Base-by-base conservation (phyloP, 2,888 invertebrate species). In the Cephus nigrinus region DNA sequence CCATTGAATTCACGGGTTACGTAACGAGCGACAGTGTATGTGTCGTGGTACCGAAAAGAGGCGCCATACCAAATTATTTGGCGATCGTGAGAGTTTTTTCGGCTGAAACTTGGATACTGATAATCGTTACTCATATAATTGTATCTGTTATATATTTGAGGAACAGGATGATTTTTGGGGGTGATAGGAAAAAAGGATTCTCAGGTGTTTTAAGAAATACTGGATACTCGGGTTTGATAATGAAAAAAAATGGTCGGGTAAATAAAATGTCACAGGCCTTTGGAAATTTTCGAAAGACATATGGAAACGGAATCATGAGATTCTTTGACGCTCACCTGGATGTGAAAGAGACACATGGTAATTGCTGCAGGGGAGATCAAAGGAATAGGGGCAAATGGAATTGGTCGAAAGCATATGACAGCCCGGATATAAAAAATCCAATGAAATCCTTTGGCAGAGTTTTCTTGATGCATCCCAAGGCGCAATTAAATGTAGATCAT, bases 21-120 rank as follows among this genome's bases (percentile, higher is more conserved):
- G 23, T 83, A 1, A 78, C 71, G 35, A 76, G 69, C 4, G 84
- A 84, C 32, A 79, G 77, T 11, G 33, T 84, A 3, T 84, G 84
- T 35, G 77, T 82, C 0, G 32, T 83, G 12, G 82, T 84, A 1
- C 84, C 84, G 2, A 79, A 75, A 23, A 76, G 77, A 0, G 3
- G 69, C 1, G 81, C 79, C 0, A 30, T 85, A 1, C 85, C 85
- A 0, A 79, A 82, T n/a, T 76, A 80, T 31, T 71, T 84, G 11
- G 69, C 81, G 34, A 80, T 85, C 31, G 75, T 81, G 0, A 78
- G 82, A n/a, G 77, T 77, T 72, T 83, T 84, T 73, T 77, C 74
- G 0, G 9, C 15, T 0, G 68, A 31, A 1, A 34, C 78, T 0
- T 84, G 84, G 83, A 5, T 81, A 11, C 33, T 84, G 12, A 78